A percentile compares a stretch with the other conserved stretches of the same genome.
phyloP scores from a whole-genome alignment of 2,113 vertebrate species.

The Laticauda laticaudata region DNA sequence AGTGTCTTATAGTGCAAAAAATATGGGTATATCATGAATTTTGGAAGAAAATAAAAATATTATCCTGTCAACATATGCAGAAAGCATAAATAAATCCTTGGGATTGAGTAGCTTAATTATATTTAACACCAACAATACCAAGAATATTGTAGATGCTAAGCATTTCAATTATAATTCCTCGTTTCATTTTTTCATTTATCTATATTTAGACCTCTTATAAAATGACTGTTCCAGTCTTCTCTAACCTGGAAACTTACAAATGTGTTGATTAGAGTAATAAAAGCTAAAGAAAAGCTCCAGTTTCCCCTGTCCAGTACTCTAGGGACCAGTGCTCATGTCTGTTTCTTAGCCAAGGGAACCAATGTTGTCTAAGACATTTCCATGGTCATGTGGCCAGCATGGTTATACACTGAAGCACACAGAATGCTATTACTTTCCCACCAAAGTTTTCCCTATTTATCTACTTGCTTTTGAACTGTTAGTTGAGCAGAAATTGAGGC shows the following conservation, averaged over 20 bases:
- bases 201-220: constrained; percentile 10
- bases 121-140: not conserved
- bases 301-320: not conserved
- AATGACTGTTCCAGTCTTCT: not conserved
- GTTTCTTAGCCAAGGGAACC: not conserved
- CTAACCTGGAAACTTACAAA: not conserved
- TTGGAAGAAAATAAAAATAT: not conserved
- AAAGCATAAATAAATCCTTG: not conserved
- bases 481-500: not conserved
- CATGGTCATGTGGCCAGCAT: no score
- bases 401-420: not conserved
- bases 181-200: not conserved
- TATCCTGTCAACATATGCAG: not conserved
- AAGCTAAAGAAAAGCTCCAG: not conserved
- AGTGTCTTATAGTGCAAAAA: no score
- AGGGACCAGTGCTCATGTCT: not conserved
- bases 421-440: not conserved
- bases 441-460: not conserved
- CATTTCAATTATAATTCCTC: not conserved
- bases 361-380: not conserved
- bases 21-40: not conserved
- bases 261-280: not conserved
- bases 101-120: not conserved
- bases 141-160: not conserved
- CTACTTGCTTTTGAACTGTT: not conserved